Evolutionary conservation across 30 jellyfish, hydroid and myxozoan species (phyloP).

Genomic region (Rhopilema esculentum): DNA sequence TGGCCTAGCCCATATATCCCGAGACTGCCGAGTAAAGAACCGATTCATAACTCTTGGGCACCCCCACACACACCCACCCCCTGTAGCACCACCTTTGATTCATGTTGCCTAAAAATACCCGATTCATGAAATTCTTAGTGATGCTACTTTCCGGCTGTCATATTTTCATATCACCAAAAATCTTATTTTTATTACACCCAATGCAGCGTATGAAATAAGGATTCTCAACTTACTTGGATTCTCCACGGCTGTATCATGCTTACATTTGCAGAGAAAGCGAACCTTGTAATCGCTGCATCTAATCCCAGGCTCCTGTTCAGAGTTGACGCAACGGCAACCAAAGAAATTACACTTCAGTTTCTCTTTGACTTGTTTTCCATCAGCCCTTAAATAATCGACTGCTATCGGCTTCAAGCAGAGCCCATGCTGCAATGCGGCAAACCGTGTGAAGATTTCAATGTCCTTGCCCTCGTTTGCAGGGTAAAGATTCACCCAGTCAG

Average conservation of each 20-base stretch:
- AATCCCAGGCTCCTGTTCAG: slow-evolving; percentile 69
- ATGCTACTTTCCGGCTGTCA: no score
- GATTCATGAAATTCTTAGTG: no score
- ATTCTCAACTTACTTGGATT: slow-evolving; percentile 32
- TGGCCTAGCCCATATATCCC: no score
- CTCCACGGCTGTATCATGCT: background rate
- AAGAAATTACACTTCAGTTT: slow-evolving; percentile 57
- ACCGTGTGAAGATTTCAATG: slow-evolving; percentile 47
- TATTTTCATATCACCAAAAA: no score
- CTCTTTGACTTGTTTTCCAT: slow-evolving; percentile 65
- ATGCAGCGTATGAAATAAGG: background rate
- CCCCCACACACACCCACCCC: no score
- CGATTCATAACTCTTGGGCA: no score
- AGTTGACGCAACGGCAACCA: slow-evolving; percentile 72
- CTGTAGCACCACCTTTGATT: no score
- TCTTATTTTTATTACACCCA: background rate
- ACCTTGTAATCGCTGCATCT: slow-evolving; percentile 71
- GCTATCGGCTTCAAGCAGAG: slow-evolving; percentile 72
- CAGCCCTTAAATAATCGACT: slow-evolving; percentile 70
- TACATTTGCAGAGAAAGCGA: slow-evolving; percentile 79
- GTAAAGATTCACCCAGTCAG: slow-evolving; percentile 68
- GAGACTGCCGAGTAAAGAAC: no score
- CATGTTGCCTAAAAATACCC: no score
- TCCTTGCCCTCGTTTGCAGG: slow-evolving; percentile 72
- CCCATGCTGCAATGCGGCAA: slow-evolving; percentile 57